Evolutionary conservation across 2,888 invertebrate species (phyloP), one percentile per base, ranked within the genome.

Genomic region (Serripes groenlandicus): DNA sequence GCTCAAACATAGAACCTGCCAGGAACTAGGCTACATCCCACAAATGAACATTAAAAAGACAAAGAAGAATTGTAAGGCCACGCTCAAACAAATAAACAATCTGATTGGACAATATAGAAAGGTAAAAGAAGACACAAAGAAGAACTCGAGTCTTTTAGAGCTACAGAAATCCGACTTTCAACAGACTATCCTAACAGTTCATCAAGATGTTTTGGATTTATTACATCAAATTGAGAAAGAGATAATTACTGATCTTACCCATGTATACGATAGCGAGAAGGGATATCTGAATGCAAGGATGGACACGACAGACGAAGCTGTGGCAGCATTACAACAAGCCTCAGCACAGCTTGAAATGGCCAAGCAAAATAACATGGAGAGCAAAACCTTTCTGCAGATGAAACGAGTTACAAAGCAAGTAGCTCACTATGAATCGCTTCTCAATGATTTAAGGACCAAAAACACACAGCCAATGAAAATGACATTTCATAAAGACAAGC

Each of bases 361-460:
- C 21, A 69, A 66, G 32, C 75, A 83, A 70, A 86, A 83, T 74
- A 81, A 83, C 0, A 78, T 86, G 28, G 86, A 86, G 23, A 86
- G 81, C 35, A 86, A 78, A 76, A 62, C 72, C 2, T 86, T 86
- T 58, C 77, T 86, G n/a, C 86, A 86, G 49, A 70, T 83, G 58
- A 83, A 86, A 73, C 83, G 83, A 42, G 58, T 80, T 21, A 56
- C 80, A 52, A 86, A 86, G 35, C 83, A 81, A 62, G 72, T 86
- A 1, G 42, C 56, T n/a, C 69, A 66, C 23, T 81, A 70, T 70
- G 86, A 86, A 56, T 21, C 62, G 23, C 78, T 81, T 1, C 74
- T 86, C 0, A 81, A 70, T 28, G 83, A 81, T 23, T 64, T 86
- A 26, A 71, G 62, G 42, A 26, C 54, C 18, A 86, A 83, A 54